A percentile compares a stretch with the other conserved stretches of the same genome.
These are phyloP conservation scores for Raphicerus campestris DNA, from an alignment of 2,113 vertebrate genomes.

Conservation along the genomic window DNA sequence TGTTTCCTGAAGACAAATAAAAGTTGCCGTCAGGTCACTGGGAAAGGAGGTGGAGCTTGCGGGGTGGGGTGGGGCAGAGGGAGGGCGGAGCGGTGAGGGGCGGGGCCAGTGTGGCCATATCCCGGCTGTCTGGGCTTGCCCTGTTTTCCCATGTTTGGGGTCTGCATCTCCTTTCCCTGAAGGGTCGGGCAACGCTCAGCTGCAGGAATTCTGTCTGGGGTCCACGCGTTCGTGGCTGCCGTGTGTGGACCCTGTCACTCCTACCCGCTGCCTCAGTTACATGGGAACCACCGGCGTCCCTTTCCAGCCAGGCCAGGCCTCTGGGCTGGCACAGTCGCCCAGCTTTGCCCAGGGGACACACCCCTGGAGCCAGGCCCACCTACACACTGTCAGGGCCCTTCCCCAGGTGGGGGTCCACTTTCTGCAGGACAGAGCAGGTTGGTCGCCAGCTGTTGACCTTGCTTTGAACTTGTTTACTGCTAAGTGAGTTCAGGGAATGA, in stretches of 20 bases:
- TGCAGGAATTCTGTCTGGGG: not conserved
- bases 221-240: not conserved
- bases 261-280: not conserved
- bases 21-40: not conserved
- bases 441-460: constrained; percentile 26
- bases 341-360: no score
- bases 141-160: rapidly evolving
- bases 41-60: rapidly evolving
- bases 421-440: not conserved
- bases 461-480: constrained; percentile 68
- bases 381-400: not conserved
- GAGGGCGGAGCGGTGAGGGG: not conserved
- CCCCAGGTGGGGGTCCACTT: not conserved
- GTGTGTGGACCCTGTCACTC: rapidly evolving
- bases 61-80: not conserved
- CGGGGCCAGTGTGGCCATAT: rapidly evolving
- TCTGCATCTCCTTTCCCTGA: not conserved
- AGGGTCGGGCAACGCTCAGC: not conserved
- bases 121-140: rapidly evolving
- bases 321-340: not conserved
- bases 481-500: constrained; percentile 47
- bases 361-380: not conserved
- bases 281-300: not conserved
- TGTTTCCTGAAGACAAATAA: not conserved
- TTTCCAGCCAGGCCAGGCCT: not conserved